phyloP scores from a whole-genome alignment of 2,888 invertebrate species.

The Phorcus lineatus region DNA sequence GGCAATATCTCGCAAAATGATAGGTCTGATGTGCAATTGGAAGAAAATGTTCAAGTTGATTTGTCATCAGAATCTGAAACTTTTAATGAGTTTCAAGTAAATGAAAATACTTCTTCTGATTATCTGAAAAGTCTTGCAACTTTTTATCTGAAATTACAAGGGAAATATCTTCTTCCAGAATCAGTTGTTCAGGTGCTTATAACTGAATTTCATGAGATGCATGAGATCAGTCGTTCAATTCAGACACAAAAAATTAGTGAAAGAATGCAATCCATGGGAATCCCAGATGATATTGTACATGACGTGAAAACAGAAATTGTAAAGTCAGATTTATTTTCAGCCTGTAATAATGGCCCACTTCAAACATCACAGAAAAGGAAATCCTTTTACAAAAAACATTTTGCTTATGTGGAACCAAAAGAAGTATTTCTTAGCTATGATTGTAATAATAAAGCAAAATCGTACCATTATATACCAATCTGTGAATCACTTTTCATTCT shows the following conservation, averaged over 20 bases:
- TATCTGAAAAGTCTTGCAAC: no score
- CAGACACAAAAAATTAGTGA: not conserved
- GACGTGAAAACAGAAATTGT: not conserved
- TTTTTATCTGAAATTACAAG: no score
- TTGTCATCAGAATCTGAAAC: no score
- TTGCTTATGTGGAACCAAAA: constrained; percentile 24
- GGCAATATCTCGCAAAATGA: no score
- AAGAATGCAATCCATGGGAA: not conserved
- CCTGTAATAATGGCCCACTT: constrained; percentile 20
- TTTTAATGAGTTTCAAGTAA: no score
- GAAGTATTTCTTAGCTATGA: constrained; percentile 27
- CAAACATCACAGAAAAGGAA: constrained; percentile 19
- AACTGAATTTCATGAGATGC: not conserved
- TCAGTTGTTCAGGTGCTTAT: not conserved
- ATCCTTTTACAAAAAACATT: constrained; percentile 28
- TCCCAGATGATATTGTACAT: not conserved
- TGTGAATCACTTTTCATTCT: constrained; percentile 11
- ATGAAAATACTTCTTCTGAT: no score
- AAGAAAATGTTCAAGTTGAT: no score
- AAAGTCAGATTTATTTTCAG: constrained; percentile 19
- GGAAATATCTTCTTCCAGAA: constrained; percentile 12
- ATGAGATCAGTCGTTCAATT: not conserved
- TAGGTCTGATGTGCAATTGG: no score
- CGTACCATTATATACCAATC: constrained; percentile 33
- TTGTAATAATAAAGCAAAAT: not conserved